A percentile compares a stretch with the other conserved stretches of the same genome.
Conservation (phyloP, 2,113 vertebrate species). For the Cinclus cinclus region DNA sequence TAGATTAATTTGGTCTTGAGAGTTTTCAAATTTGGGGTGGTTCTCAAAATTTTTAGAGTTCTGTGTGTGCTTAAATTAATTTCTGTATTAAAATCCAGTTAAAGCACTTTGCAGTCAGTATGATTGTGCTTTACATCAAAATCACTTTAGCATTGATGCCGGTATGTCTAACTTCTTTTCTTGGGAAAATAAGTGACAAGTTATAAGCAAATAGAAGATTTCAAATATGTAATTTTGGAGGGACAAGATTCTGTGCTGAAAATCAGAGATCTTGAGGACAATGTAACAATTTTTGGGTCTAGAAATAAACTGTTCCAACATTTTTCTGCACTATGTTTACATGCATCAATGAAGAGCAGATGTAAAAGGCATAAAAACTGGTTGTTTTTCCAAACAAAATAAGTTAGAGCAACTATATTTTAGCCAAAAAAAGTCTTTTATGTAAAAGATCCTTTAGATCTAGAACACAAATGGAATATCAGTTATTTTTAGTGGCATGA, state of each 20-base stretch:
- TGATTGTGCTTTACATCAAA: background rate
- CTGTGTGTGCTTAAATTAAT: background rate
- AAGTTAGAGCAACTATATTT: background rate
- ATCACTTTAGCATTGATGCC: background rate
- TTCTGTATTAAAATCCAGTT: background rate
- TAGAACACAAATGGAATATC: conserved; percentile 66
- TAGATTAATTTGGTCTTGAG: background rate
- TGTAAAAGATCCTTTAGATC: conserved; percentile 51
- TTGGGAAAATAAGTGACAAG: background rate
- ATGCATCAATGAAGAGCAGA: background rate
- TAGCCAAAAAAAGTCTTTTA: background rate
- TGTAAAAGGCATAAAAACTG: background rate
- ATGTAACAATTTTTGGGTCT: background rate
- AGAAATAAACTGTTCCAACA: background rate
- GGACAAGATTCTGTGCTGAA: background rate
- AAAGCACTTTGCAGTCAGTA: background rate
- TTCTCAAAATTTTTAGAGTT: background rate
- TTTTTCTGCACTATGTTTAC: background rate
- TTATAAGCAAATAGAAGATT: background rate
- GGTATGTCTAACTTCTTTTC: background rate
- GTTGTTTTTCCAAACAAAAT: background rate
- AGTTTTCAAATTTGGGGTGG: background rate
- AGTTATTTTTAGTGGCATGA: conserved; percentile 72
- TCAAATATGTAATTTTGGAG: background rate
- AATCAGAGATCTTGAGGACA: background rate